Base-by-base conservation (phyloP, 1,140 invertebrate species). In the Spodoptera litura region DNA sequence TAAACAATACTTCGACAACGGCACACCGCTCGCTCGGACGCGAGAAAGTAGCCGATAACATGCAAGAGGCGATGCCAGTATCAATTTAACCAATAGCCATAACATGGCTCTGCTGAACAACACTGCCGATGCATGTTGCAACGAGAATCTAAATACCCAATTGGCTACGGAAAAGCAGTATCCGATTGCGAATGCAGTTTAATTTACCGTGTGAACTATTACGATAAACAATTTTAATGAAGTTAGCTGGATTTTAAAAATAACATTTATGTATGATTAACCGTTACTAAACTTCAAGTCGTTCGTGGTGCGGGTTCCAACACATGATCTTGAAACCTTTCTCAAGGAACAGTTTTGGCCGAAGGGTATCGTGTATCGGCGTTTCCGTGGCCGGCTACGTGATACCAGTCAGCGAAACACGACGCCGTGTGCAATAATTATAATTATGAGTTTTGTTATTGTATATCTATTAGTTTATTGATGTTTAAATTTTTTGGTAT, bases 1-100 rank as follows among this genome's bases (percentile, higher is more conserved):
- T 89, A 92, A 93, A 93, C 92, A 93, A 93, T 93, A 93, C 91
- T 90, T 89, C 87, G 88, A 82, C 85, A 87, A 82, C 80, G 62
- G 72, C 84, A 85, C 81, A 78, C 84, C 87, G 83, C 82, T 89
- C 86, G 87, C 82, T 82, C 68, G 80, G 82, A 82, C 83, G 78
- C 89, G 89, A 89, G 92, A 93, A 93, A 94, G 91, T 91, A 85
- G 88, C 84, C 90, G 87, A 88, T 85, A 88, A 81, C 76, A 79
- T 82, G 80, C 83, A 70, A 81, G 78, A 78, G 74, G 31, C 78
- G 64, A 83, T 49, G 77, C 78, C 74, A 61, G 68, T 78, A 83
- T 81, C 77, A 79, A 82, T 82, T 85, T 76, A 81, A 71, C 59
- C 66, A 81, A 81, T 72, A 78, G 68, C 56, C 66, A 49, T 64